phyloP scores from a whole-genome alignment of 1,140 invertebrate species.

The Trachymyrmex cornetzi region DNA sequence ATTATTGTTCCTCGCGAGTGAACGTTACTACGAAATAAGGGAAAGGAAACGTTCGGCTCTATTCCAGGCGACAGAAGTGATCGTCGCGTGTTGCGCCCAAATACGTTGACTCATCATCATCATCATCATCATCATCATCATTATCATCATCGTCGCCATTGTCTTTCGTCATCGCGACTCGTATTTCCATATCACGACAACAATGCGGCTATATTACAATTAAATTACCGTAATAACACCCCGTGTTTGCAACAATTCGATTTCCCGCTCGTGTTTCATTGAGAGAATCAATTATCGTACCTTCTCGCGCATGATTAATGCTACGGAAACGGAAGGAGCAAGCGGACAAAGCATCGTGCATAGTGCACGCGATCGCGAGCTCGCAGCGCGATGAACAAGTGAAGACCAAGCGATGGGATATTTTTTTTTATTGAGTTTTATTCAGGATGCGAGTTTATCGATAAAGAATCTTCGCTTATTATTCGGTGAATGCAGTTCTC shows the following conservation, averaged over 20 bases:
- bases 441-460: not conserved
- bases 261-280: not conserved
- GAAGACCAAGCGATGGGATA: conserved; percentile 30
- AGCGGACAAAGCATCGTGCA: conserved; percentile 36
- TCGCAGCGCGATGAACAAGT: conserved; percentile 10
- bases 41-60: conserved; percentile 40
- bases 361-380: not conserved
- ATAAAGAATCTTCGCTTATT: not conserved
- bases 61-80: conserved; percentile 28
- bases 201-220: conserved; percentile 79
- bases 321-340: conserved; percentile 46
- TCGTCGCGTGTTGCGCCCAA: conserved; percentile 3
- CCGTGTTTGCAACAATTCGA: conserved; percentile 32
- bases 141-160: conserved; percentile 13
- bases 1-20: conserved; percentile 50
- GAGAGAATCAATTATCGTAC: not conserved
- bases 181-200: conserved; percentile 74
- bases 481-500: not conserved
- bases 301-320: conserved; percentile 40
- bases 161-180: conserved; percentile 67
- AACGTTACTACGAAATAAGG: conserved; percentile 53
- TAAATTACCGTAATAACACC: conserved; percentile 74
- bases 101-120: conserved; percentile 7
- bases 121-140: conserved; percentile 18
- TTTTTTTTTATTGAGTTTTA: not conserved